These are phyloP conservation scores for Battus philenor DNA, from an alignment of 1,140 invertebrate genomes.

Conservation along the genomic window DNA sequence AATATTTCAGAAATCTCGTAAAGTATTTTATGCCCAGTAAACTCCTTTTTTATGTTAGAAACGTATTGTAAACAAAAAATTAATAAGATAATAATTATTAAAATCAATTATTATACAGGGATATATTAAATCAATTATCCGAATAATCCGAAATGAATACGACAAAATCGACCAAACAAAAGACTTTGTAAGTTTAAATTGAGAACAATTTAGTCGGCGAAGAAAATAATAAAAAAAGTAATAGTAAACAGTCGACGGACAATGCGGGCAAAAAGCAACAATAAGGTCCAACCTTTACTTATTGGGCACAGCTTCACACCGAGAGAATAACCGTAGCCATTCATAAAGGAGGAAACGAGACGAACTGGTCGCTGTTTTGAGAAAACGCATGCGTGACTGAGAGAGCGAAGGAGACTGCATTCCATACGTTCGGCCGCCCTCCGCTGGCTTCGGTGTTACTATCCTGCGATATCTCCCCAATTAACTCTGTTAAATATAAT, in stretches of 20 bases:
- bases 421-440: slow-evolving; percentile 37
- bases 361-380: slow-evolving; percentile 22
- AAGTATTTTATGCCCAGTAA: too few species aligned
- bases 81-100: too few species aligned
- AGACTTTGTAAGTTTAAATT: too few species aligned
- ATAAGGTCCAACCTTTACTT: slow-evolving; percentile 26
- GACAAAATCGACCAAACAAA: background rate
- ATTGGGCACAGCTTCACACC: slow-evolving; percentile 50
- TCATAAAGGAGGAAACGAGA: slow-evolving; percentile 63
- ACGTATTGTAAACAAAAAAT: too few species aligned
- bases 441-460: slow-evolving; percentile 19
- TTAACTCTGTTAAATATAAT: too few species aligned
- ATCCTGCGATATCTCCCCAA: background rate
- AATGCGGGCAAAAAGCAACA: slow-evolving; percentile 28
- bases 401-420: slow-evolving; percentile 65
- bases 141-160: too few species aligned
- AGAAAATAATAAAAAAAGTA: slow-evolving; percentile 12
- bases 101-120: too few species aligned
- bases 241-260: slow-evolving; percentile 27
- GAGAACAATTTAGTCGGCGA: too few species aligned
- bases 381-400: slow-evolving; percentile 46
- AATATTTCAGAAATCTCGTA: too few species aligned
- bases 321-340: slow-evolving; percentile 47
- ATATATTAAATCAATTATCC: too few species aligned
- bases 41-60: too few species aligned